A percentile compares a stretch with the other conserved stretches of the same genome.
Conservation (phyloP, 2,113 vertebrate genomes). For the Elaphurus davidianus region DNA sequence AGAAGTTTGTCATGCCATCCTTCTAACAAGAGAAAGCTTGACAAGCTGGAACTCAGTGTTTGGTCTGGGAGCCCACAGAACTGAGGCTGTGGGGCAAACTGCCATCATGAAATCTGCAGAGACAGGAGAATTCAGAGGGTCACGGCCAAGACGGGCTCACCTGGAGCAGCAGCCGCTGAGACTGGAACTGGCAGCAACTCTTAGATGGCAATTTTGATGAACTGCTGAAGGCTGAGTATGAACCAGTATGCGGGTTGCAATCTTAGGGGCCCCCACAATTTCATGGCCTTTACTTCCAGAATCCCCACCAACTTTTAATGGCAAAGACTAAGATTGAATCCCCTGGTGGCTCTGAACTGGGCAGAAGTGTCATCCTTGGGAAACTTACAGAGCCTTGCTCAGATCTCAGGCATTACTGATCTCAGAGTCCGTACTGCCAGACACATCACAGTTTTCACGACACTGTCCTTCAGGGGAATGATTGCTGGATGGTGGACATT, state of each 20-base stretch:
- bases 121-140: neutral
- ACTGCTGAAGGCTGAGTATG: too few relatives aligned
- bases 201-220: neutral
- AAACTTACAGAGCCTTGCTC: neutral
- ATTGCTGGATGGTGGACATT: neutral
- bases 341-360: fast-evolving
- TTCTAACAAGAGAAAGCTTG: neutral
- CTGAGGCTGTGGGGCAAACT: neutral
- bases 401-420: neutral
- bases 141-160: fast-evolving
- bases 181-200: fast-evolving
- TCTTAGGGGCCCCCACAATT: neutral
- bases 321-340: neutral
- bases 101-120: neutral
- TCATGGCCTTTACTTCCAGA: neutral
- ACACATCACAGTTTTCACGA: too few relatives aligned
- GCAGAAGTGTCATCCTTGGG: neutral
- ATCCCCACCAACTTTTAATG: neutral
- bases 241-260: fast-evolving
- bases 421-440: neutral
- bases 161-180: neutral
- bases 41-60: neutral
- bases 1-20: neutral
- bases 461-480: too few relatives aligned
- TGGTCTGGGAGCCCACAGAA: neutral